These are phyloP conservation scores for Crocuta crocuta DNA, from an alignment of 2,113 vertebrate genomes.

Conservation along the genomic window DNA sequence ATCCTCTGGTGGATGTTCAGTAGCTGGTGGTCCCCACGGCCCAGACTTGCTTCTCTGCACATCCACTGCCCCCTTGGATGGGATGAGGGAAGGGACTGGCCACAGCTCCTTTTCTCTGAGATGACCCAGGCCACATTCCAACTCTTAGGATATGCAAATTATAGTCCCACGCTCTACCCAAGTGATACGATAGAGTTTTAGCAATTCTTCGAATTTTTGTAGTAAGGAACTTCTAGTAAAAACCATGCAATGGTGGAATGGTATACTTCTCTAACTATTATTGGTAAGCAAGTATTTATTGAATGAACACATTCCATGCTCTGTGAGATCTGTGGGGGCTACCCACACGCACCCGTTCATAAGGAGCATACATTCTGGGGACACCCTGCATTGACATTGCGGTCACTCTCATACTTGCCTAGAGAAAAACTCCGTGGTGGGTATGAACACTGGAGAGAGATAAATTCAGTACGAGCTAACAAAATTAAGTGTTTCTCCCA, in stretches of 20 bases:
- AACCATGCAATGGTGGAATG: too few relatives aligned
- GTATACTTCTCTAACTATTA: neutral
- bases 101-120: neutral
- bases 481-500: neutral
- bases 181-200: neutral
- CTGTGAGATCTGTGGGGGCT: rapidly evolving
- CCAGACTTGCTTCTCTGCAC: rapidly evolving
- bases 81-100: neutral
- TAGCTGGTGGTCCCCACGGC: rapidly evolving
- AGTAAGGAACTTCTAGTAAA: neutral
- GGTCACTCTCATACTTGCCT: neutral
- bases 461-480: neutral
- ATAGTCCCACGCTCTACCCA: neutral
- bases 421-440: neutral
- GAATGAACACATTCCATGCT: neutral
- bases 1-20: neutral
- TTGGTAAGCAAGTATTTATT: too few relatives aligned
- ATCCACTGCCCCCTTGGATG: too few relatives aligned
- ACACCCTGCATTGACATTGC: neutral
- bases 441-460: neutral
- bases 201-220: neutral
- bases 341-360: rapidly evolving
- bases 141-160: too few relatives aligned
- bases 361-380: rapidly evolving
- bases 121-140: neutral